Evolutionary conservation across 2,113 vertebrate genomes (phyloP).

Genomic region (Lynx canadensis): DNA sequence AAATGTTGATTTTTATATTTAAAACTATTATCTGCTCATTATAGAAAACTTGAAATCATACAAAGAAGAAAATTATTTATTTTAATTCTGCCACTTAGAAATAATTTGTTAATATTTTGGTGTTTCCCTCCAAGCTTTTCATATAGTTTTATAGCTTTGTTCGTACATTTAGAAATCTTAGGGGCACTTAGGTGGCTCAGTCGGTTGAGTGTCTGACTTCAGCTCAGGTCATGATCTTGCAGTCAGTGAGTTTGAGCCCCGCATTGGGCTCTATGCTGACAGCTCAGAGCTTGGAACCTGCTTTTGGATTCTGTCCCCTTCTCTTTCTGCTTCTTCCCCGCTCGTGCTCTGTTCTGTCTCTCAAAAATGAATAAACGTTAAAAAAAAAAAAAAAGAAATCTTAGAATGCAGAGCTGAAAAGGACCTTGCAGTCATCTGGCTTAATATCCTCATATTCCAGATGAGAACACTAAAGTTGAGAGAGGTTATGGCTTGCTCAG

Average conservation of each 20-base stretch:
- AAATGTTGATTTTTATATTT: neutral
- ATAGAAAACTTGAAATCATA: conserved; percentile 14
- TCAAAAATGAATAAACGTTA: too few relatives aligned
- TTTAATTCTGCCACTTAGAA: conserved; percentile 11
- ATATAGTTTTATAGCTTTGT: neutral
- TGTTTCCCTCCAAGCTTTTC: neutral
- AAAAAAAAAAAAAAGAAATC: neutral
- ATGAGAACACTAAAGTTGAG: neutral
- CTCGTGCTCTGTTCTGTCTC: too few relatives aligned
- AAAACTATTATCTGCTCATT: neutral
- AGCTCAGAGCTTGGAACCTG: too few relatives aligned
- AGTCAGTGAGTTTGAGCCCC: too few relatives aligned
- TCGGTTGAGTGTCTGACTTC: too few relatives aligned
- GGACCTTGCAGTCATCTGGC: neutral
- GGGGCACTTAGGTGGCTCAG: too few relatives aligned
- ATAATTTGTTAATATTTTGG: neutral
- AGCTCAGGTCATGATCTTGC: too few relatives aligned
- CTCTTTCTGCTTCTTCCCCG: too few relatives aligned
- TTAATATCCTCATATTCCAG: neutral
- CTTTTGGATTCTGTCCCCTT: too few relatives aligned
- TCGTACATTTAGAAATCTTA: conserved; percentile 1
- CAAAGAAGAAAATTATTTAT: conserved; percentile 17
- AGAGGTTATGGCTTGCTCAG: neutral
- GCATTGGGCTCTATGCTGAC: too few relatives aligned
- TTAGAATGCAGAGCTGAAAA: conserved; percentile 13